Percentiles rank a stretch among this genome's conserved stretches.
These are phyloP conservation scores for Diadegma fenestrale DNA, from an alignment of 2,888 invertebrate genomes.

Conservation along the genomic window DNA sequence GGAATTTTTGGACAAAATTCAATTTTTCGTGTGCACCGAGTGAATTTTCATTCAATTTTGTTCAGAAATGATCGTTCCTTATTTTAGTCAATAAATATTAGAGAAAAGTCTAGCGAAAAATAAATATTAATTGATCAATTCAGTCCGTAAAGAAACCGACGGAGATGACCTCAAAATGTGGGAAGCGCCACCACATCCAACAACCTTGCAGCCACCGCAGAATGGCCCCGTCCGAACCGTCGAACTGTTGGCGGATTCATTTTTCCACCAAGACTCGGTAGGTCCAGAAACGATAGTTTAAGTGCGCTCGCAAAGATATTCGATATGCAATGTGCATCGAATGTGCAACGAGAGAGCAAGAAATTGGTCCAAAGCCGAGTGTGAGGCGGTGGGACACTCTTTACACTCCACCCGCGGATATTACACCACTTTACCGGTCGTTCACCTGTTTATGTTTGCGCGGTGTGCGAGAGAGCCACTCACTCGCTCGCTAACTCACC, in stretches of 20 bases:
- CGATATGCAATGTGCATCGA: constrained; percentile 38
- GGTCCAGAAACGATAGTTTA: not conserved
- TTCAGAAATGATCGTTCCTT: not conserved
- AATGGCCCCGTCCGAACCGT: not conserved
- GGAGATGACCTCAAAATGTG: constrained; percentile 9
- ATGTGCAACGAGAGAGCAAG: constrained; percentile 45
- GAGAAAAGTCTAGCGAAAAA: not conserved
- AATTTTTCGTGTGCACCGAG: too few species aligned
- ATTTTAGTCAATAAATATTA: not conserved
- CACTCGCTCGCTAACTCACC: constrained; percentile 68
- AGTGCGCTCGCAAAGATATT: not conserved
- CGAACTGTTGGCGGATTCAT: not conserved
- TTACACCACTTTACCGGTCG: constrained; percentile 82
- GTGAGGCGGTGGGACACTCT: constrained; percentile 56
- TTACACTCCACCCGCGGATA: constrained; percentile 68
- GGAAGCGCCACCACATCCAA: not conserved
- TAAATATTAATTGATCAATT: not conserved
- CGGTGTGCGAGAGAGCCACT: constrained; percentile 70
- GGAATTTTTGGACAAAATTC: too few species aligned
- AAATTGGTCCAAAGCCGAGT: constrained; percentile 55
- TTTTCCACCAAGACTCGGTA: not conserved
- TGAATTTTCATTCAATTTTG: too few species aligned
- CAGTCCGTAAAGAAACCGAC: not conserved
- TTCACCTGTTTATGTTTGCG: constrained; percentile 79
- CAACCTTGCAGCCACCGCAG: not conserved